These are phyloP conservation scores for Copsychus sechellarum DNA, from an alignment of 2,113 vertebrate species.

Conservation along the genomic window DNA sequence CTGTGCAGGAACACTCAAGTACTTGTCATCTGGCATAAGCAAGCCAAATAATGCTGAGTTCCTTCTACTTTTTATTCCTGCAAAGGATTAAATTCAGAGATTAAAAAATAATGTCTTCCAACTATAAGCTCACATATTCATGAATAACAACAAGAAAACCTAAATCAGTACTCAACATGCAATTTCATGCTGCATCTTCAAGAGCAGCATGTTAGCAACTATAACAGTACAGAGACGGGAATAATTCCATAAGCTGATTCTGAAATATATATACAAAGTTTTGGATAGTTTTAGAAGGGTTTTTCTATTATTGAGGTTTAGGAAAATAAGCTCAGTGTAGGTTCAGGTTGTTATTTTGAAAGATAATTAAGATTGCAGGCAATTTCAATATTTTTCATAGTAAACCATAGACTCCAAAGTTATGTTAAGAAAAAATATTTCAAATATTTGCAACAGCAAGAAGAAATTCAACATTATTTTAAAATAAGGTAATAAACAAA, in stretches of 20 bases:
- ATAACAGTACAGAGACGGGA: not conserved
- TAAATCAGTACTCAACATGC: not conserved
- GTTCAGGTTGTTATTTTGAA: not conserved
- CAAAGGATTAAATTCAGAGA: conserved; percentile 13
- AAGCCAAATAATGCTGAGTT: not conserved
- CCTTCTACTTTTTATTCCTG: not conserved
- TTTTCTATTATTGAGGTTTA: not conserved
- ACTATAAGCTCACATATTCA: not conserved
- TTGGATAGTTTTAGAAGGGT: not conserved
- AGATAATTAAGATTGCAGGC: not conserved
- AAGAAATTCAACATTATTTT: not conserved
- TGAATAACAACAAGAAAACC: not conserved
- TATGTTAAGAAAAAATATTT: not conserved
- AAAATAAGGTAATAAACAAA: not conserved
- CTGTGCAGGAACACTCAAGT: not conserved
- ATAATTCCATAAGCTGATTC: not conserved
- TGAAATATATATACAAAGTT: not conserved
- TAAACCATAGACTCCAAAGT: not conserved
- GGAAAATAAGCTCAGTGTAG: not conserved
- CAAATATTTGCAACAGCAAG: not conserved
- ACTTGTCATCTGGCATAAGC: not conserved
- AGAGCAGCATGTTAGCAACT: not conserved
- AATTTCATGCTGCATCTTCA: not conserved
- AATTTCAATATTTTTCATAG: not conserved
- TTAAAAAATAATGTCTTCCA: not conserved